A percentile compares a stretch with the other conserved stretches of the same genome.
These are phyloP conservation scores for Acrocephalus arundinaceus DNA, from an alignment of 2,113 vertebrate species.

Conservation along the genomic window DNA sequence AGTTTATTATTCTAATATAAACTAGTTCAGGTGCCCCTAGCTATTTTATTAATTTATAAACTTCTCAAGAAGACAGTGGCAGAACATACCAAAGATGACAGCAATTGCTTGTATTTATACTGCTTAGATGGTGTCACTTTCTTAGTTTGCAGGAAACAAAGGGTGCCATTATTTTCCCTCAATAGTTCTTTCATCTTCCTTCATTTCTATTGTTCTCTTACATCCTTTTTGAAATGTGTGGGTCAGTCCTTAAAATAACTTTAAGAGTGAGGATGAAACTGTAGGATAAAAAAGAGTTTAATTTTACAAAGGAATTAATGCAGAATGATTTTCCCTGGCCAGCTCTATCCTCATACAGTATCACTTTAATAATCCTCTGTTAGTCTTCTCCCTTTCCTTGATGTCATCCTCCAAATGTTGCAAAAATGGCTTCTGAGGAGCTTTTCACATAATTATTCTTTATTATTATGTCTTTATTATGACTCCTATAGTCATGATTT, in stretches of 20 bases:
- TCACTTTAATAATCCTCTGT: background rate
- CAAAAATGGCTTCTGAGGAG: background rate
- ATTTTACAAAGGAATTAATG: background rate
- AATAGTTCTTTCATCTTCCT: background rate
- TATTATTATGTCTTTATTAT: background rate
- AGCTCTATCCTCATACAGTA: background rate
- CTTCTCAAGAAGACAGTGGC: background rate
- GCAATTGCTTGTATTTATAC: background rate
- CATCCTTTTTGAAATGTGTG: background rate
- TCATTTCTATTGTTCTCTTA: background rate
- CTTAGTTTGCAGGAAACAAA: background rate
- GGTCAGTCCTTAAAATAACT: background rate
- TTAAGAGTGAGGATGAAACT: background rate
- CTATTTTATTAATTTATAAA: conserved; percentile 40
- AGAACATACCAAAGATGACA: conserved; percentile 1
- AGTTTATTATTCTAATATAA: conserved; percentile 31
- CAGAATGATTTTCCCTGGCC: background rate
- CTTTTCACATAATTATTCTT: background rate
- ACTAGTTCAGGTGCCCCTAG: background rate
- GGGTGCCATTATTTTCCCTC: background rate
- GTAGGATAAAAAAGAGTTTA: background rate
- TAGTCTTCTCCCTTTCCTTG: background rate
- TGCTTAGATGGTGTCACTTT: background rate
- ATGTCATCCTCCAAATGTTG: background rate
- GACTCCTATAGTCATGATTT: background rate